These are phyloP conservation scores for Tenualosa ilisha DNA, from an alignment of 2,797 vertebrate species.

Conservation along the genomic window DNA sequence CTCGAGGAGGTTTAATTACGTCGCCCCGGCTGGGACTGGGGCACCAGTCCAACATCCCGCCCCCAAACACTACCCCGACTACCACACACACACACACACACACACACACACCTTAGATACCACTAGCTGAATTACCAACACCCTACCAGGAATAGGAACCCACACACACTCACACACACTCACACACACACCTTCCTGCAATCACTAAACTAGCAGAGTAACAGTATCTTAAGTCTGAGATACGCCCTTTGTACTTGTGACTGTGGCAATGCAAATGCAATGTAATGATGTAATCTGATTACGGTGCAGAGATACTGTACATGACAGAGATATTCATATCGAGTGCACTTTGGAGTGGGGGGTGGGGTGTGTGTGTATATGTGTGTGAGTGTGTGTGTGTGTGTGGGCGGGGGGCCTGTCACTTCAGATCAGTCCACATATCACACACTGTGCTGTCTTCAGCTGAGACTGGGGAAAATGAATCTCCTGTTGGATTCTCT, in stretches of 20 bases:
- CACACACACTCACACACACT: too few species aligned
- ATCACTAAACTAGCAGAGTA: too few species aligned
- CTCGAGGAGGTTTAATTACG: conserved; percentile 37
- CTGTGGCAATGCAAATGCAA: background rate
- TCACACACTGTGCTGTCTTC: conserved; percentile 51
- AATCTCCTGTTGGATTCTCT: conserved; percentile 44
- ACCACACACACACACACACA: background rate
- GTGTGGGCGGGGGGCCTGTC: conserved; percentile 25
- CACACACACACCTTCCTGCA: too few species aligned
- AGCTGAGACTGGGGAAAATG: conserved; percentile 50
- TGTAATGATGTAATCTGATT: background rate
- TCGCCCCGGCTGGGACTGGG: background rate
- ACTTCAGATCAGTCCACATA: conserved; percentile 48
- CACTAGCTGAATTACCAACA: background rate
- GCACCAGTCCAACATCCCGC: background rate
- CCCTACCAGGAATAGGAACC: too few species aligned
- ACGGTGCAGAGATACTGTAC: background rate
- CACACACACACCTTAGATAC: background rate
- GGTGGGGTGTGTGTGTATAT: background rate
- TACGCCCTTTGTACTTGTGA: too few species aligned
- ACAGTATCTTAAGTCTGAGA: too few species aligned
- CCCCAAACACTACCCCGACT: background rate
- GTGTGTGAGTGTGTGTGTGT: background rate
- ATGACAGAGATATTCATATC: conserved; percentile 52
- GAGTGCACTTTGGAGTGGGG: conserved; percentile 19